phyloP scores from a whole-genome alignment of 2,113 vertebrate species.

The Serilophus lunatus region DNA sequence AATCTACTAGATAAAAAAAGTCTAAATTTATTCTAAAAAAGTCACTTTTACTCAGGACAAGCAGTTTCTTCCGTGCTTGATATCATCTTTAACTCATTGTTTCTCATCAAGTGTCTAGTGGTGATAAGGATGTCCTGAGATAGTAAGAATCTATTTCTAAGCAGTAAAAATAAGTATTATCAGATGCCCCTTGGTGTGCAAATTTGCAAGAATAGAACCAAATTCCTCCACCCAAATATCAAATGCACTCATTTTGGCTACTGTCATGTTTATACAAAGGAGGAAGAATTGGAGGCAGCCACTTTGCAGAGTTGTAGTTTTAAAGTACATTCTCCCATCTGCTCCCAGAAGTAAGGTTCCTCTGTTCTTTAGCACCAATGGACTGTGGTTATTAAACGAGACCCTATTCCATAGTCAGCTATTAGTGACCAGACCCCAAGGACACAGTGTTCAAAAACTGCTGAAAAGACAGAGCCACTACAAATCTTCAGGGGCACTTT shows the following conservation, averaged over 20 bases:
- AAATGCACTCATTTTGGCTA: background rate
- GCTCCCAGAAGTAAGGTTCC: background rate
- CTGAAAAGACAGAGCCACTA: background rate
- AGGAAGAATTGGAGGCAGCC: background rate
- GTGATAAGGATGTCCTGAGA: constrained; percentile 61
- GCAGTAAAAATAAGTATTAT: constrained; percentile 49
- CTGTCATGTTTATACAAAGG: background rate
- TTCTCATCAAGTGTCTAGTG: constrained; percentile 41
- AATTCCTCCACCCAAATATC: constrained; percentile 27
- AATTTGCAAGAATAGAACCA: constrained; percentile 43
- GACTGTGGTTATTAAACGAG: background rate
- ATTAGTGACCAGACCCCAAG: background rate
- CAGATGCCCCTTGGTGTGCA: constrained; percentile 42
- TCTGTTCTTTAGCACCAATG: background rate
- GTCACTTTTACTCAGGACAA: constrained; percentile 29
- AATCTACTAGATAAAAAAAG: background rate
- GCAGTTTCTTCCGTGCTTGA: background rate
- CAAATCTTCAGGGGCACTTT: background rate
- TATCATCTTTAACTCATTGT: constrained; percentile 63
- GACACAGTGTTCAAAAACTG: background rate
- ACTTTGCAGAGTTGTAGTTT: background rate
- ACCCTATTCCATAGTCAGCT: background rate
- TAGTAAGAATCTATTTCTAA: constrained; percentile 27
- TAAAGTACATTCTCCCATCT: background rate
- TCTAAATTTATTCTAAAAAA: constrained; percentile 3